A percentile compares a stretch with the other conserved stretches of the same genome.
Conservation (phyloP, 1,140 invertebrate species). For the Drosophila tristis region DNA sequence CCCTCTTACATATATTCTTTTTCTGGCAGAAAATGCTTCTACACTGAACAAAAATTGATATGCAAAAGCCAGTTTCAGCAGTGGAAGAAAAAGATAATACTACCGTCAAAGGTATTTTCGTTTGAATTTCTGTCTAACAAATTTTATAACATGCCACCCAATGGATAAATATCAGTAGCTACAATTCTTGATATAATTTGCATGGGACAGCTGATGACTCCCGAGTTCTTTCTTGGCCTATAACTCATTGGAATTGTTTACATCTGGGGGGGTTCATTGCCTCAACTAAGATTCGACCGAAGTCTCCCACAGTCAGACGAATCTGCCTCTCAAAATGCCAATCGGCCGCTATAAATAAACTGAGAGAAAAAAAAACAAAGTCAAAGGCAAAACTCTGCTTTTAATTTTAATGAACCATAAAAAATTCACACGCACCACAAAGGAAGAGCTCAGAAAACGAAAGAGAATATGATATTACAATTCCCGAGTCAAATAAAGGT, state of each 20-base stretch:
- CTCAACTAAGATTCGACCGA: slow-evolving; percentile 25
- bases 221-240: no score
- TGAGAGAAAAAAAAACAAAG: not conserved
- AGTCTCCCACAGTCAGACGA: slow-evolving; percentile 51
- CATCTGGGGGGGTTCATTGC: slow-evolving; percentile 20
- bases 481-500: slow-evolving; percentile 39
- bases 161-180: no score
- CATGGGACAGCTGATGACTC: no score
- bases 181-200: no score
- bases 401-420: slow-evolving; percentile 82
- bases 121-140: no score
- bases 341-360: slow-evolving; percentile 71
- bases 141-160: no score
- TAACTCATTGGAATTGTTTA: slow-evolving; percentile 16
- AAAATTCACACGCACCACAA: slow-evolving; percentile 75
- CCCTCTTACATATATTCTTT: not conserved
- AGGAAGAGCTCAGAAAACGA: slow-evolving; percentile 12
- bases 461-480: slow-evolving; percentile 46
- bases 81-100: slow-evolving; percentile 1
- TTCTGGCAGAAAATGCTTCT: slow-evolving; percentile 16
- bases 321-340: slow-evolving; percentile 53
- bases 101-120: not conserved
- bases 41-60: no score
- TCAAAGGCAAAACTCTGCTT: slow-evolving; percentile 44
- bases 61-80: no score